Evolutionary conservation across 2,888 invertebrate species (phyloP), one percentile per base, ranked within the genome.

Genomic region (Ptychoptera contaminata): DNA sequence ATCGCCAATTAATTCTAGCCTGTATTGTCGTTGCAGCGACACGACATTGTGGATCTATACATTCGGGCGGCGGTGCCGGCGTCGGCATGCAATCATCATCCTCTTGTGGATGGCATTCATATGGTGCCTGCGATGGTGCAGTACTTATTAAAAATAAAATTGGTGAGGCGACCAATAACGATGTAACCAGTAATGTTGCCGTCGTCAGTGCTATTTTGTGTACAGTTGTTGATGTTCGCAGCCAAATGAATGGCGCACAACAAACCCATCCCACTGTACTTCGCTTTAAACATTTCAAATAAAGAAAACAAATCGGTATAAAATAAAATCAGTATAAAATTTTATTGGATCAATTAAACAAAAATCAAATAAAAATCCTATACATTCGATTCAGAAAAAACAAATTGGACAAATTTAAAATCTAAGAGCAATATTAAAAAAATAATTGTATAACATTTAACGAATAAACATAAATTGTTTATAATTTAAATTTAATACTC

Each of bases 171-270:
- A 74, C 74, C 49, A 74, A 60, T 38, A 74, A 58, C 6, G 73
- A 72, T 46, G 72, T 74, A 38, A 74, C 74, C 47, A 74, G 57
- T n/a, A 74, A 57, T 47, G 73, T 74, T 31, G 73, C 73, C 48
- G 72, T 67, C 36, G 73, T 73, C 46, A 74, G 67, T 11, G 73
- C 67, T 48, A 74, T 72, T 61, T 73, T 72, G 58, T 73, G 73
- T 38, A 74, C 72, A 36, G 73, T 69, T 47, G 69, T 67, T 51
- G 73, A 73, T 16, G 70, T 66, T 11, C 69, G 61, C 11, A 74
- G 56, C 73, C 73, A 74, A 23, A 64, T 60, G 48, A 74, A 74
- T 2, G 74, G 74, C 32, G 72, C 68, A 54, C 74, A 74, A 50
- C 73, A 74, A 47, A 74, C 67, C 73, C 73, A 74, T 37, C 69